Base-by-base conservation (phyloP, 2,888 invertebrate species). In the Philereme vetulata region DNA sequence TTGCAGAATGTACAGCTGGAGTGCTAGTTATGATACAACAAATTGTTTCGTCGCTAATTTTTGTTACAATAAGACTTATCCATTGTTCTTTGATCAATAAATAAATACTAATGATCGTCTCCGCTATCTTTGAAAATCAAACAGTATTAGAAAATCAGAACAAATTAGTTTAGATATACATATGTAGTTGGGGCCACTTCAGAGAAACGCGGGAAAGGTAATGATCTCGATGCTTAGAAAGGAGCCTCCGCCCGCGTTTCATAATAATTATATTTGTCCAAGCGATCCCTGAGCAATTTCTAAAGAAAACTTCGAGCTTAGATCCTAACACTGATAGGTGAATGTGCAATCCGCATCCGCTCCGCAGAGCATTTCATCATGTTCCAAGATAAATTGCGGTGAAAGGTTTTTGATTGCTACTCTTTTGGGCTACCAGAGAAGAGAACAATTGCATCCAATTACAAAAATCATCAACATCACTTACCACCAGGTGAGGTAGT, bases 231-330 rank as follows among this genome's bases (percentile, higher is more conserved):
- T n/a, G 40, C 42, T 55, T 55, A 34, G 51, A 46, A 42, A 56
- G 56, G 46, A 34, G 51, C 9, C 10, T 32, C 38, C 7, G 42
- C 45, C 8, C 35, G 9, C 11, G 44, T 21, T 21, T 51, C 51
- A 57, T 57, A 46, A n/a, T n/a, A n/a, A n/a, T 32, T 50, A 51
- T 38, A 40, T 34, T 51, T n/a, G 48, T 55, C 34, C 34, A 34
- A 40, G 32, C 46, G 34, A 50, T 44, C 36, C 38, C 6, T n/a
- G 33, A 32, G 48, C 48, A 33, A 42, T 40, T 46, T 40, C 8
- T 44, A 10, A 56, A 42, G 51, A 51, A 43, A 57, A 47, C 51
- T 21, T 33, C 5, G 34, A 51, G 34, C 40, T 48, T 46, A 32
- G 49, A 56, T 45, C 9, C 6, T 36, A 57, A 43, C 51, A 51